A percentile compares a stretch with the other conserved stretches of the same genome.
These are phyloP conservation scores for Ceriagrion tenellum DNA, from an alignment of 2,888 invertebrate species.

Conservation along the genomic window DNA sequence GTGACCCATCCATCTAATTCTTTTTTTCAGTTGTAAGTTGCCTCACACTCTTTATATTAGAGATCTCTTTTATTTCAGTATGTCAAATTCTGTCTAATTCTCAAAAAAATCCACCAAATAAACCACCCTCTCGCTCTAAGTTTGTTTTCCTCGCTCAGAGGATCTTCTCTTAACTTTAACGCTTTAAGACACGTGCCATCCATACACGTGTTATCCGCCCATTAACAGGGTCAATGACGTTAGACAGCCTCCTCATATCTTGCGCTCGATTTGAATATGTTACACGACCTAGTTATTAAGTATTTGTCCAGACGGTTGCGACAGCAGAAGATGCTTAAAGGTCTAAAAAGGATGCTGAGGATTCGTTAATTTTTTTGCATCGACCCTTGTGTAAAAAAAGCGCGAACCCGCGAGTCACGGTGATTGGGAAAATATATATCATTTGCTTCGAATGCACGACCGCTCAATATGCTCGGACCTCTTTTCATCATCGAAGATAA, in stretches of 20 bases:
- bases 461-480: background rate
- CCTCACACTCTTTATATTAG: too few relatives aligned
- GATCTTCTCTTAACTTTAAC: background rate
- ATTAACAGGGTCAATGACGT: background rate
- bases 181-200: background rate
- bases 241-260: background rate
- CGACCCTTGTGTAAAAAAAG: background rate
- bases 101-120: too few relatives aligned
- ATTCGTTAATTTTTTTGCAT: background rate
- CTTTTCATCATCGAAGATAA: background rate
- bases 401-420: background rate
- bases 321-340: background rate
- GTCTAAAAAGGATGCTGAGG: background rate
- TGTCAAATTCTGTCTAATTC: too few relatives aligned
- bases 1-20: too few relatives aligned
- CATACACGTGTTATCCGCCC: background rate
- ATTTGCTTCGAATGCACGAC: background rate
- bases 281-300: background rate
- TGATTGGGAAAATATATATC: background rate
- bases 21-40: too few relatives aligned
- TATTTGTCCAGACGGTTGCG: conserved; percentile 12
- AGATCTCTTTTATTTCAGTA: too few relatives aligned
- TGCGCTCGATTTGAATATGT: background rate
- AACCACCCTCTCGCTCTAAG: too few relatives aligned
- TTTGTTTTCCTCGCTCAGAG: background rate